Percentiles rank a stretch among this genome's conserved stretches.
Evolutionary conservation across 2,888 invertebrate genomes (phyloP).

Genomic region (Clistopyga incitator): DNA sequence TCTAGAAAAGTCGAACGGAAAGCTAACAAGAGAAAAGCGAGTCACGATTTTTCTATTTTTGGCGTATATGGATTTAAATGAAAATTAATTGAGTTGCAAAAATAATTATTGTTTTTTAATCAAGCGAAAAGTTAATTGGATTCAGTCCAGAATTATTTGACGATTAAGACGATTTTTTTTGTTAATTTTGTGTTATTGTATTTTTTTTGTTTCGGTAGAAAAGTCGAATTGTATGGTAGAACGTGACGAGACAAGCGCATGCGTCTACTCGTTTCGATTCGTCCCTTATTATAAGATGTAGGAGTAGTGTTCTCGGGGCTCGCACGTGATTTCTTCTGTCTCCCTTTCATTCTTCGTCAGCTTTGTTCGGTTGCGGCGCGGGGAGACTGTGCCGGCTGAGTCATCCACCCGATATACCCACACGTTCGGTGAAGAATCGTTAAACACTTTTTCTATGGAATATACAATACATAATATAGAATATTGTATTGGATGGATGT

Average conservation of each 20-base stretch:
- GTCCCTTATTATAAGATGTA: slow-evolving; percentile 30
- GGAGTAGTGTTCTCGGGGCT: slow-evolving; percentile 3
- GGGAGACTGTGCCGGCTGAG: slow-evolving; percentile 48
- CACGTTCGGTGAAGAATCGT: slow-evolving; percentile 68
- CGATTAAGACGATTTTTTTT: slow-evolving; percentile 43
- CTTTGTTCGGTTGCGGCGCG: slow-evolving; percentile 60
- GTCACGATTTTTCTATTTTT: no score
- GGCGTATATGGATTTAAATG: no score
- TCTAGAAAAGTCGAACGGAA: slow-evolving; percentile 3
- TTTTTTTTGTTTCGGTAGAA: slow-evolving; percentile 39
- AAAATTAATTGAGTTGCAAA: no score
- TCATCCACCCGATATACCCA: slow-evolving; percentile 57
- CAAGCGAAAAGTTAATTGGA: no score
- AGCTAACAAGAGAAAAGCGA: slow-evolving; percentile 1
- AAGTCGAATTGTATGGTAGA: slow-evolving; percentile 2
- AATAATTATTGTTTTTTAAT: no score
- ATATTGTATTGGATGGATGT: not conserved
- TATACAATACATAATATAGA: slow-evolving; percentile 18
- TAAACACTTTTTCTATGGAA: slow-evolving; percentile 49
- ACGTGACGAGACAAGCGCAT: not conserved
- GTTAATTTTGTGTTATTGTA: slow-evolving; percentile 26
- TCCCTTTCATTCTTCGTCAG: slow-evolving; percentile 61
- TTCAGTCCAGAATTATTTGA: no score
- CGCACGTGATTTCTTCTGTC: slow-evolving; percentile 43
- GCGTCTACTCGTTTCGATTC: slow-evolving; percentile 10